Percentiles rank a stretch among this genome's conserved stretches.
These are phyloP conservation scores for Alviniconcha strummeri DNA, from an alignment of 2,888 invertebrate species.

Conservation along the genomic window DNA sequence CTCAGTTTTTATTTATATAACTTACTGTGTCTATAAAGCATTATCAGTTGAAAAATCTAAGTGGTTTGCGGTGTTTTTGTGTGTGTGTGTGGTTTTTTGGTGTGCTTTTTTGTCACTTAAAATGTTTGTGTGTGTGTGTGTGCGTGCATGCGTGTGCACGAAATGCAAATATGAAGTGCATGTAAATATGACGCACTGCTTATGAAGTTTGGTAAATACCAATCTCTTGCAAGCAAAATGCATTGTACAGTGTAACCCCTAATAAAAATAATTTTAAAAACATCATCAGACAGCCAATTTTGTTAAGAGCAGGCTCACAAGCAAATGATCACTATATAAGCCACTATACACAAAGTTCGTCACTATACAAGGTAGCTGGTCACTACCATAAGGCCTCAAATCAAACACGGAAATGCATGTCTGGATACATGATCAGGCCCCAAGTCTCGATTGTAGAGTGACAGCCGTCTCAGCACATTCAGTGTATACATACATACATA, in stretches of 20 bases:
- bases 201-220: not conserved
- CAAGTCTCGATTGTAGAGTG: no score
- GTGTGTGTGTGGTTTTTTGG: not conserved
- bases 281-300: no score
- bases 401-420: no score
- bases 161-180: not conserved
- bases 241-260: not conserved
- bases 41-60: not conserved
- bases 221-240: not conserved
- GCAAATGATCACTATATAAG: no score
- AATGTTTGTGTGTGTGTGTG: not conserved
- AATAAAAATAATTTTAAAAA: not conserved
- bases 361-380: no score
- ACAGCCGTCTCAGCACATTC: no score
- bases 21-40: not conserved
- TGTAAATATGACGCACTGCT: not conserved
- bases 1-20: not conserved
- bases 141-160: not conserved
- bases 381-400: no score
- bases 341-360: no score
- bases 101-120: not conserved
- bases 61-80: not conserved
- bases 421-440: no score
- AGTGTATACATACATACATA: no score
- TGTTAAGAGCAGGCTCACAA: no score